Conservation (phyloP, 1,140 invertebrate genomes). For the Leptinotarsa undecemlineata region DNA sequence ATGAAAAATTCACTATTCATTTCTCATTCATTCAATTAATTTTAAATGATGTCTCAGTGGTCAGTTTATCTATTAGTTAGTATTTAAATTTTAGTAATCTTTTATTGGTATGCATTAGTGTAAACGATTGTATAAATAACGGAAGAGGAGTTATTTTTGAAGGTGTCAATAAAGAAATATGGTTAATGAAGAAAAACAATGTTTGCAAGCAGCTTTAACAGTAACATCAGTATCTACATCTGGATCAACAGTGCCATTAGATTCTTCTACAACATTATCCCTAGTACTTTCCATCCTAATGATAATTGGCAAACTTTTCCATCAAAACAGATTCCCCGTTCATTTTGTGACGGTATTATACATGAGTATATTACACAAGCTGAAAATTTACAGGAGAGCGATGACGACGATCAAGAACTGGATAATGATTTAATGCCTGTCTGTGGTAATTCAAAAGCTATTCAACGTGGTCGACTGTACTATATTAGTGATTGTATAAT, state of each 20-base stretch:
- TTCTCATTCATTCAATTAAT: no score
- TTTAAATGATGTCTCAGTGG: no score
- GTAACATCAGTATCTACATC: background rate
- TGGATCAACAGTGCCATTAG: background rate
- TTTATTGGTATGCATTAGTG: background rate
- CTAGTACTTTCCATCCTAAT: background rate
- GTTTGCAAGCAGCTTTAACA: no score
- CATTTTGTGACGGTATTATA: background rate
- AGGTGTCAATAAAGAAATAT: background rate
- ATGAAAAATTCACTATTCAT: no score
- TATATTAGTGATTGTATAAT: slow-evolving; percentile 2
- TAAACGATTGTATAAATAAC: background rate
- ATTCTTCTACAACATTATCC: background rate
- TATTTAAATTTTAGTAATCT: background rate
- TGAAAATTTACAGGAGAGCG: background rate
- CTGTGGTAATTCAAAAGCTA: background rate
- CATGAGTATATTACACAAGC: background rate
- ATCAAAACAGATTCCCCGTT: background rate
- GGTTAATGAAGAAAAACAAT: no score
- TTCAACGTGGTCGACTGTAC: background rate
- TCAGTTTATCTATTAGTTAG: no score
- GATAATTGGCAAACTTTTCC: background rate
- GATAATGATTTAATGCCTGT: background rate
- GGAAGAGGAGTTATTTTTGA: background rate
- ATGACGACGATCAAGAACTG: background rate